Percentiles rank a stretch among this genome's conserved stretches.
Conservation (phyloP, 2,113 vertebrate species). For the Neotoma lepida region DNA sequence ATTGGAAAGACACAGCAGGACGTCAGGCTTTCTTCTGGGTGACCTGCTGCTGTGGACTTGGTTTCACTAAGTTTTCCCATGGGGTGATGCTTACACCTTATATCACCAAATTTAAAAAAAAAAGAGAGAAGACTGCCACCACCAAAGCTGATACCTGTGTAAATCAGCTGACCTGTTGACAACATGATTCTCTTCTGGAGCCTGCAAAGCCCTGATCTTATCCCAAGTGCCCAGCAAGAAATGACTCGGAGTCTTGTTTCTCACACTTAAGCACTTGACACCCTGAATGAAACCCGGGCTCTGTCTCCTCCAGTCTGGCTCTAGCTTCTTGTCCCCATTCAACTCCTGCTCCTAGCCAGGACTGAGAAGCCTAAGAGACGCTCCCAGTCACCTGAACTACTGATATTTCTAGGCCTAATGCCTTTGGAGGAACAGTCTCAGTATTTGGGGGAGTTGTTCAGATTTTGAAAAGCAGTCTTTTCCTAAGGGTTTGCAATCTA, state of each 20-base stretch:
- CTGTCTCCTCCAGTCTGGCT: background rate
- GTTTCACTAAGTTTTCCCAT: background rate
- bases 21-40: background rate
- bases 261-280: conserved; percentile 41
- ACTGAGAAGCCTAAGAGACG: background rate
- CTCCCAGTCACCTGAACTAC: background rate
- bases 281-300: background rate
- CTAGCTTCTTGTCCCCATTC: background rate
- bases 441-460: background rate
- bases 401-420: background rate
- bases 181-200: background rate
- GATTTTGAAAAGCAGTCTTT: conserved; percentile 47
- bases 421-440: background rate
- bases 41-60: background rate
- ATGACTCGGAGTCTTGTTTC: conserved; percentile 51
- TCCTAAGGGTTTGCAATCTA: background rate
- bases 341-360: background rate
- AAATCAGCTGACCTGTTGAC: conserved; percentile 39
- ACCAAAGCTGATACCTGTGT: background rate
- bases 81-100: background rate
- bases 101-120: background rate
- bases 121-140: rapidly evolving
- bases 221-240: background rate
- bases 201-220: background rate
- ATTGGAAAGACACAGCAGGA: background rate